phyloP scores from a whole-genome alignment of 1,140 invertebrate genomes.

The Drosophila pruinosa region DNA sequence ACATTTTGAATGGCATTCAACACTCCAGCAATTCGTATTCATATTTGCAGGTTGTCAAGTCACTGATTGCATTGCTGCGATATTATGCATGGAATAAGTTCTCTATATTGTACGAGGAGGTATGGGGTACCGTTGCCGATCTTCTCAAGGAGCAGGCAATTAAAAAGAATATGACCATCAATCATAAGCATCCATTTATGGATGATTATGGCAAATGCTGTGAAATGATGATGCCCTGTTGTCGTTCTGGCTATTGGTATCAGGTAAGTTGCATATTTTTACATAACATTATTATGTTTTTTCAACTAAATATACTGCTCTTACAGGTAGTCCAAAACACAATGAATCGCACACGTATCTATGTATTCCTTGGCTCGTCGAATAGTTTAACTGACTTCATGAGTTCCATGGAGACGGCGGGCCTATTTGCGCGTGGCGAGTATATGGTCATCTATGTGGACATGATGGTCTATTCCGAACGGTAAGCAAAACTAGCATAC shows the following conservation, averaged over 20 bases:
- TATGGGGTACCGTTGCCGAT: slow-evolving; percentile 90
- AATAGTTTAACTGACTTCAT: slow-evolving; percentile 94
- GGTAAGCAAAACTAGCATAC: slow-evolving; percentile 30
- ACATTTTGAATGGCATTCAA: background rate
- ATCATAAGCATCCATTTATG: slow-evolving; percentile 87
- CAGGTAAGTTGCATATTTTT: slow-evolving; percentile 81
- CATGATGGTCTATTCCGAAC: slow-evolving; percentile 89
- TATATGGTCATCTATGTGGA: slow-evolving; percentile 98
- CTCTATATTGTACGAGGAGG: slow-evolving; percentile 93
- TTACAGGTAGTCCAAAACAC: slow-evolving; percentile 91
- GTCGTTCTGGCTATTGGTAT: slow-evolving; percentile 90
- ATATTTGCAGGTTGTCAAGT: slow-evolving; percentile 92
- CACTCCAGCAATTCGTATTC: background rate
- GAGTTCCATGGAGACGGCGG: slow-evolving; percentile 93
- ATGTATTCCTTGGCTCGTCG: slow-evolving; percentile 94
- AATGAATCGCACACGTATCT: slow-evolving; percentile 95
- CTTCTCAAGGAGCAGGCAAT: slow-evolving; percentile 89
- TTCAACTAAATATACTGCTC: background rate
- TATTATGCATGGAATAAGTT: slow-evolving; percentile 98
- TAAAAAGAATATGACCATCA: slow-evolving; percentile 91
- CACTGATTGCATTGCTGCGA: slow-evolving; percentile 93
- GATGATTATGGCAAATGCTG: slow-evolving; percentile 89
- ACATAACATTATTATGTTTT: background rate
- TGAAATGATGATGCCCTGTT: slow-evolving; percentile 88
- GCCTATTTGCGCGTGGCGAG: slow-evolving; percentile 94